Base-by-base conservation (phyloP, 2,113 vertebrate species). In the Lipophrys pholis region DNA sequence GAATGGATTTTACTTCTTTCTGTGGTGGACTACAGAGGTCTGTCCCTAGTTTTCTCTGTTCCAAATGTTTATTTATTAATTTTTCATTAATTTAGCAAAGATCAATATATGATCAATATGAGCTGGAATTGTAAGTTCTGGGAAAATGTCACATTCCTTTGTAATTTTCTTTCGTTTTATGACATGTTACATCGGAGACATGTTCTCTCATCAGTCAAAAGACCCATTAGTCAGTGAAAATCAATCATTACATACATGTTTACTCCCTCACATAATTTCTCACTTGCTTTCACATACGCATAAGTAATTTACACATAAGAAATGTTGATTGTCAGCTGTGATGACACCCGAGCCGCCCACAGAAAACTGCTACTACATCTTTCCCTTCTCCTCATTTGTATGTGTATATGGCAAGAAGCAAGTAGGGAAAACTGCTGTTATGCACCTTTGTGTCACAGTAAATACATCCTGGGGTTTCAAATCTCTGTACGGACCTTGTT, bases 281-380 rank as follows among this genome's bases (percentile, higher is more conserved):
- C 76, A 52, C 71, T 35, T 5, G 30, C 41, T 17, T 63, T 53
- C 54, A 68, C 78, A 66, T 61, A 72, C 10, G 62, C 16, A 9
- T 16, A 57, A 21, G 67, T 21, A 71, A 57, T 61, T 68, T 52
- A 72, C 36, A 30, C 43, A 11, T 59, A 63, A 41, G 57, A 74
- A 66, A 70, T 55, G 35, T 17, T 50, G 56, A 84, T 15, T 49
- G 74, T 79, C 73, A 83, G 50, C 76, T 75, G 75, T 53, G 49
- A 69, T 61, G 45, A 79, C 59, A 56, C 74, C 66, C 15, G 17
- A 71, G n/a, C 48, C 51, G 15, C 86, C 81, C 67, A 76, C 79
- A 54, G 51, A 53, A 79, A 61, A 57, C 78, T 65, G 50, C 51
- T 76, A 71, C 73, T 70, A 48, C 71, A 67, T 17, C 53, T 42